Evolutionary conservation across 2,888 invertebrate species (phyloP).

Genomic region (Tetragonisca angustula): DNA sequence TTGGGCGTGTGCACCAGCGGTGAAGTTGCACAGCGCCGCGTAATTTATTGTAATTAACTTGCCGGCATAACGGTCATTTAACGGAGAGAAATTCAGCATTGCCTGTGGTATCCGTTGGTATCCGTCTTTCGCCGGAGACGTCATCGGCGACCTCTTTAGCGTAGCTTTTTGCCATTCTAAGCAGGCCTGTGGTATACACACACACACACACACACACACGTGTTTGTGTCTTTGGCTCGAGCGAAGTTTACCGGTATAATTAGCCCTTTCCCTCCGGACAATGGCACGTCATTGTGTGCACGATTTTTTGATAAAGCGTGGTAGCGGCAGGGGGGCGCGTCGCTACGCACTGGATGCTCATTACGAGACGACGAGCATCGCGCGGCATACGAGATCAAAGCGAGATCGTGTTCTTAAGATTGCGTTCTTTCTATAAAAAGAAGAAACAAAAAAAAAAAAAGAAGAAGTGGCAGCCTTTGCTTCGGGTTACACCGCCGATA

Average conservation of each 20-base stretch:
- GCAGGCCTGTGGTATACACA: not conserved
- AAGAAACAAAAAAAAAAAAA: not conserved
- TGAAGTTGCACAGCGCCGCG: conserved; percentile 47
- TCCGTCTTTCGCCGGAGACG: conserved; percentile 34
- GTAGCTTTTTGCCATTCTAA: conserved; percentile 20
- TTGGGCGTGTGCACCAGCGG: conserved; percentile 21
- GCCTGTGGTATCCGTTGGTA: conserved; percentile 36
- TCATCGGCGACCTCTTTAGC: conserved; percentile 52
- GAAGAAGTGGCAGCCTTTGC: too few relatives aligned
- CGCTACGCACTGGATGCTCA: conserved; percentile 38
- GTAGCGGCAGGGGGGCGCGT: not conserved
- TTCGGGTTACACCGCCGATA: too few relatives aligned
- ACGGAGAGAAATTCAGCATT: conserved; percentile 60
- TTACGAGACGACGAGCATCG: conserved; percentile 38
- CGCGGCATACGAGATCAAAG: conserved; percentile 40
- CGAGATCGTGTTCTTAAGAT: conserved; percentile 16
- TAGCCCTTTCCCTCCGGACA: conserved; percentile 52
- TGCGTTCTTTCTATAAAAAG: not conserved
- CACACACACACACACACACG: not conserved
- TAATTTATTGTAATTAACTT: conserved; percentile 78
- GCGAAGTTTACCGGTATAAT: conserved; percentile 35
- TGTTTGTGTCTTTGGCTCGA: not conserved
- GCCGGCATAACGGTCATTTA: conserved; percentile 60
- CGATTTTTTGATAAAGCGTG: conserved; percentile 50
- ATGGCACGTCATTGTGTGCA: conserved; percentile 50